These are phyloP conservation scores for Moxostoma hubbsi DNA, from an alignment of 2,797 vertebrate species.

Conservation along the genomic window DNA sequence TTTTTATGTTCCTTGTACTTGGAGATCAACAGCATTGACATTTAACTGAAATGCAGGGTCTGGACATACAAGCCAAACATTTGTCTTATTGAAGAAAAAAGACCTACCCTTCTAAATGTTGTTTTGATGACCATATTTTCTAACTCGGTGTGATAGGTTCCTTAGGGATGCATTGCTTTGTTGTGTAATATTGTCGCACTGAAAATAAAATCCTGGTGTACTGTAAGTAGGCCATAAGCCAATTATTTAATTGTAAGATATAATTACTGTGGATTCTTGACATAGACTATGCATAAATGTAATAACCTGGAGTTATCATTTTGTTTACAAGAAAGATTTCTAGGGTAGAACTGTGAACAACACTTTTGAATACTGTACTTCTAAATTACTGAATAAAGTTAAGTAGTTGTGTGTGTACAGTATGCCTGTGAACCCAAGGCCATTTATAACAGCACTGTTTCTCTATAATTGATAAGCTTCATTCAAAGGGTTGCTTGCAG, in stretches of 20 bases:
- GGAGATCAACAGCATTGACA: too few relatives aligned
- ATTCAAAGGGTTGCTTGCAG: not conserved
- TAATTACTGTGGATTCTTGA: too few relatives aligned
- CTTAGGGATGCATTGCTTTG: not conserved
- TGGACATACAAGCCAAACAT: too few relatives aligned
- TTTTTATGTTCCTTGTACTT: too few relatives aligned
- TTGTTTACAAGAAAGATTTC: not conserved
- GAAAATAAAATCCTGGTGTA: not conserved
- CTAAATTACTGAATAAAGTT: not conserved
- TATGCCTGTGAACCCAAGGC: not conserved
- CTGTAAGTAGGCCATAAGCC: not conserved
- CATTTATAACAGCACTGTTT: not conserved
- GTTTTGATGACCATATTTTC: not conserved
- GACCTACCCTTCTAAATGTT: not conserved
- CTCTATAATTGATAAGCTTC: constrained; percentile 1
- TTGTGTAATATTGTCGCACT: not conserved
- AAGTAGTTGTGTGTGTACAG: not conserved
- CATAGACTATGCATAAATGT: not conserved
- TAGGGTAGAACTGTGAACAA: not conserved
- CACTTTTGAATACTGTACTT: not conserved
- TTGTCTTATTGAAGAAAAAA: too few relatives aligned
- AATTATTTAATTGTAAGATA: not conserved
- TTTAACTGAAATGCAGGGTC: too few relatives aligned
- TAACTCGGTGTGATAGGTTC: not conserved
- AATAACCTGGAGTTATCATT: not conserved